Evolutionary conservation across 2,888 invertebrate species (phyloP).

Genomic region (Amblyjoppa fuscipennis): DNA sequence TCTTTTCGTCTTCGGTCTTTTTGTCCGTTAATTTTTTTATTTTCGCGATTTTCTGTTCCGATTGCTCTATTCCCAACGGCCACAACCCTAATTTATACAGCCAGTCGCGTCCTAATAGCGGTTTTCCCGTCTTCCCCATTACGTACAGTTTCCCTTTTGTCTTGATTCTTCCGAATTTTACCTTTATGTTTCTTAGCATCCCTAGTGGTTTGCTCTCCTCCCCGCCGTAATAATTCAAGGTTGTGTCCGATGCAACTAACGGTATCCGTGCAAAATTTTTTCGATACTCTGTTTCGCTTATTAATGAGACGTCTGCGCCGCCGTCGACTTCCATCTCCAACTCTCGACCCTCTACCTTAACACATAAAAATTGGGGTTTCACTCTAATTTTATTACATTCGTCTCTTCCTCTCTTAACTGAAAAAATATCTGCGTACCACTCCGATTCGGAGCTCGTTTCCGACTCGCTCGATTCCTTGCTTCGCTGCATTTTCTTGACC

Average conservation of each 20-base stretch:
- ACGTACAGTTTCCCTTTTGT: slow-evolving; percentile 37
- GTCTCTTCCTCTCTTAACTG: neutral
- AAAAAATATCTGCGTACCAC: slow-evolving; percentile 1
- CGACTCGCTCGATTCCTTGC: slow-evolving; percentile 1
- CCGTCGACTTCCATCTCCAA: slow-evolving; percentile 21
- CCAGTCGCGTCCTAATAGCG: slow-evolving; percentile 60
- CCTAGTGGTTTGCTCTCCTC: slow-evolving; percentile 6
- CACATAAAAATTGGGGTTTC: neutral
- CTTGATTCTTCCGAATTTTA: neutral
- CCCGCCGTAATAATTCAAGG: neutral
- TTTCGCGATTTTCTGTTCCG: slow-evolving; percentile 8
- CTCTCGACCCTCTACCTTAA: neutral
- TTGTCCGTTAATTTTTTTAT: slow-evolving; percentile 12
- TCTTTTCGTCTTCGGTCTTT: neutral
- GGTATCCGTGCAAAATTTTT: neutral
- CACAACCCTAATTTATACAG: slow-evolving; percentile 45
- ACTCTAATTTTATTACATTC: neutral
- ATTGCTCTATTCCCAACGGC: slow-evolving; percentile 35
- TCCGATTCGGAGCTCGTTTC: neutral
- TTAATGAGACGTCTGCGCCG: slow-evolving; percentile 6
- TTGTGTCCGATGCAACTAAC: neutral
- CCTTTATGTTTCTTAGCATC: slow-evolving; percentile 8
- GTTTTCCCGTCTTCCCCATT: slow-evolving; percentile 36
- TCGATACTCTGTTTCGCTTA: neutral
- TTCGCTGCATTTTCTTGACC: slow-evolving; percentile 16